Base-by-base conservation (phyloP, 2,113 vertebrate genomes). In the Probosciger aterrimus region DNA sequence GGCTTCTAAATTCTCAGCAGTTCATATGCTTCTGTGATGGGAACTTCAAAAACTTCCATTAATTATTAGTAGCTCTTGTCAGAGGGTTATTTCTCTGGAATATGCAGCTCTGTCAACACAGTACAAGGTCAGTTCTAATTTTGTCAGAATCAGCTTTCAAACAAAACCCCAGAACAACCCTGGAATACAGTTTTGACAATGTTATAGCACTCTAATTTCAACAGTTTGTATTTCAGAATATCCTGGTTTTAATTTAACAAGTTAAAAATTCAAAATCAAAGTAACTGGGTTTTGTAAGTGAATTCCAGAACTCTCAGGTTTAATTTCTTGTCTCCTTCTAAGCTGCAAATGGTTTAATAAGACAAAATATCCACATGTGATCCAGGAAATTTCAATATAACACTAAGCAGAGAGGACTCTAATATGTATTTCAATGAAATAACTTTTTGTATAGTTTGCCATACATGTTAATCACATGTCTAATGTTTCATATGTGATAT, bases 1-100 rank as follows among this genome's bases (percentile, higher is more conserved):
- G 65, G 50, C 71, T 95, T 97, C 90, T 90, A 91, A 95, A 93
- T 94, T 91, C 83, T 94, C 73, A 96, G 55, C 31, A 95, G 81
- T 65, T 95, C 73, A 23, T 95, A 79, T 81, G 31, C 25, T 87
- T 91, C 67, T 87, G 41, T 86, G 44, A 78, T 52, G 16, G 63
- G 89, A 95, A 93, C 91, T 96, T 97, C 35, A 97, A 80, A 95
- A 95, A 59, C 52, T 67, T 43, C 16, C 60, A 65, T 79, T 73
- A 89, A 76, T 88, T 96, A 88, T 86, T 92, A 63, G 65, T 60
- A 78, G 14, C 13, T 14, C 46, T 44, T 35, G 52, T 86, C 65
- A 95, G 69, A 82, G 69, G 57, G 57, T 59, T 47, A 62, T 76
- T 90, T 41, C 43, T 60, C 25, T 59, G 41, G 24, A 88, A 92